Evolutionary conservation across 1,140 invertebrate genomes (phyloP).

Genomic region (Notospermus geniculatus): DNA sequence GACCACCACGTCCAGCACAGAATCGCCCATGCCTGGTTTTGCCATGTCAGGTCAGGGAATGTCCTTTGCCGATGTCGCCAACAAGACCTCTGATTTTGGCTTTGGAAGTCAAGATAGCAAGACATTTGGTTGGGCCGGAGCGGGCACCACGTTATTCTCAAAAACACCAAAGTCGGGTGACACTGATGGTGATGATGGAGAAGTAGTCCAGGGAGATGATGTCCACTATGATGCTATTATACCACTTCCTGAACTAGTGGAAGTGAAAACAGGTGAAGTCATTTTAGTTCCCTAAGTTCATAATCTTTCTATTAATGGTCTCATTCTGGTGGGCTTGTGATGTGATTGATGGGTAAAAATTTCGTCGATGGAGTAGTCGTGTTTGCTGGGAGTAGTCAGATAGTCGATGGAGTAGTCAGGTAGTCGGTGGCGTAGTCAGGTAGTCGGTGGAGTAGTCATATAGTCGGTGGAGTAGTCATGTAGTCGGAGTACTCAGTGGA

Average conservation of each 20-base stretch:
- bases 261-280: slow-evolving; percentile 66
- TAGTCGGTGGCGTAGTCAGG: too few species aligned
- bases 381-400: too few species aligned
- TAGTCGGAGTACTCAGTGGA: too few species aligned
- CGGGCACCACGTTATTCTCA: slow-evolving; percentile 60
- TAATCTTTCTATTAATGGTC: neutral
- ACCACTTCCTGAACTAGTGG: slow-evolving; percentile 73
- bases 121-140: slow-evolving; percentile 81
- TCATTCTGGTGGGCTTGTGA: neutral
- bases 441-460: too few species aligned
- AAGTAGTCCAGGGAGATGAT: slow-evolving; percentile 56
- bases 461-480: too few species aligned
- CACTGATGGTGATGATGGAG: slow-evolving; percentile 64
- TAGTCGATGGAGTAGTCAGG: too few species aligned
- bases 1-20: too few species aligned
- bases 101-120: slow-evolving; percentile 34
- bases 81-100: neutral
- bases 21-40: too few species aligned
- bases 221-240: slow-evolving; percentile 85
- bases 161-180: slow-evolving; percentile 62
- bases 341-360: neutral
- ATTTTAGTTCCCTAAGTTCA: slow-evolving; percentile 63
- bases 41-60: neutral
- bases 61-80: neutral
- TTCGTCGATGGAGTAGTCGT: neutral